Evolutionary conservation across 2,113 vertebrate genomes (phyloP), one percentile per base, ranked within the genome.

Genomic region (Lamprotornis superbus): DNA sequence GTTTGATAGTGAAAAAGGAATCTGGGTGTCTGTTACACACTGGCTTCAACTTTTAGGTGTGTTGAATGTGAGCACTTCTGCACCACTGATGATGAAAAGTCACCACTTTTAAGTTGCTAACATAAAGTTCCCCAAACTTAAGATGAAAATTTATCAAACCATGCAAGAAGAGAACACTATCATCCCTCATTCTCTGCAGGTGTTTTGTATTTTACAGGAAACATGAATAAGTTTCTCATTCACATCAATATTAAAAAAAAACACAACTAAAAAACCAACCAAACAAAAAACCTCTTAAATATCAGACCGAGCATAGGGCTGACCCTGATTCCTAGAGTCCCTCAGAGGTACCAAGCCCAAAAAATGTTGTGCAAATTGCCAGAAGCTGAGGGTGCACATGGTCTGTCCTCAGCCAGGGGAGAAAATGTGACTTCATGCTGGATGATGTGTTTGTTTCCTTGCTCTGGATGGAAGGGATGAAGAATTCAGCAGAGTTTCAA

Each of bases 391-490:
- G 39, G 15, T 10, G 8, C 9, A 0, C 9, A 17, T 7, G 57
- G 6, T 12, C 7, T 17, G 12, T 8, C 21, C 31, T 39, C 4
- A 3, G 3, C 2, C 19, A 33, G 64, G 49, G 52, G 25, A 40
- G 25, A 19, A 17, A 27, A 28, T 3, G 1, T 1, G 52, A 42
- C 21, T 15, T 11, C 35, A n/a, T 27, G 23, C 55, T 39, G 30
- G 56, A 13, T 3, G 8, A 5, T 9, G 46, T 8, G n/a, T 68
- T 42, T 57, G 20, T 11, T 37, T 11, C 44, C 27, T 28, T 30
- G 12, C 1, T 1, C 30, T 0, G 4, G 40, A 40, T 27, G n/a
- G 46, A 60, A 50, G 13, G 9, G 30, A 11, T 2, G 3, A 14
- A 50, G 53, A 39, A 22, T 14, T 5, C 33, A 31, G 27, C 39